Conservation (phyloP, 2,113 vertebrate species). For the Plestiodon gilberti region DNA sequence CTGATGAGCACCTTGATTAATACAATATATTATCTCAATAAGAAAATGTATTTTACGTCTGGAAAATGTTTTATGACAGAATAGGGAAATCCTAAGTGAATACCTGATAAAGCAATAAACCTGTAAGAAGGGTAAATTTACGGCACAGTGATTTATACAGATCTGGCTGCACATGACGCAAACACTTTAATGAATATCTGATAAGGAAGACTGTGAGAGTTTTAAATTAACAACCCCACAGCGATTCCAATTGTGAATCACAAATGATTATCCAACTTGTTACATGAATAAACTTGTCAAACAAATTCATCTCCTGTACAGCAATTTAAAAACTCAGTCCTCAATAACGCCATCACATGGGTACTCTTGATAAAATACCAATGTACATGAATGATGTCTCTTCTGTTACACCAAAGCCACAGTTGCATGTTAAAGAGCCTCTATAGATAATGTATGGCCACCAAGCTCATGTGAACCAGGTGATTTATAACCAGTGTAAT, state of each 20-base stretch:
- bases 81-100: conserved; percentile 57
- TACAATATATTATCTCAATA: conserved; percentile 30
- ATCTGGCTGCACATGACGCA: conserved; percentile 51
- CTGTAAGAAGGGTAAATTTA: conserved; percentile 61
- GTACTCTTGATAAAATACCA: conserved; percentile 41
- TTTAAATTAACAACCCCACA: conserved; percentile 64
- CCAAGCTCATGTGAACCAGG: conserved; percentile 7
- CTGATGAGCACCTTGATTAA: background rate
- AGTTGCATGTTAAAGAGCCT: conserved; percentile 22
- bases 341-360: conserved; percentile 36
- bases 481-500: conserved; percentile 16
- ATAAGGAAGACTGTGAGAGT: conserved; percentile 59
- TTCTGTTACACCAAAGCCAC: background rate
- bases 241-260: conserved; percentile 62
- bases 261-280: conserved; percentile 66
- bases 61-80: conserved; percentile 48
- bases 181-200: conserved; percentile 60
- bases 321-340: conserved; percentile 41
- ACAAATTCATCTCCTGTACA: conserved; percentile 58
- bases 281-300: conserved; percentile 70
- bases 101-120: conserved; percentile 57
- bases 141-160: conserved; percentile 52
- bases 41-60: conserved; percentile 50
- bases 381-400: conserved; percentile 15
- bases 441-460: conserved; percentile 24